Evolutionary conservation across 2,888 invertebrate species (phyloP).

Genomic region (Rotaria sp.): DNA sequence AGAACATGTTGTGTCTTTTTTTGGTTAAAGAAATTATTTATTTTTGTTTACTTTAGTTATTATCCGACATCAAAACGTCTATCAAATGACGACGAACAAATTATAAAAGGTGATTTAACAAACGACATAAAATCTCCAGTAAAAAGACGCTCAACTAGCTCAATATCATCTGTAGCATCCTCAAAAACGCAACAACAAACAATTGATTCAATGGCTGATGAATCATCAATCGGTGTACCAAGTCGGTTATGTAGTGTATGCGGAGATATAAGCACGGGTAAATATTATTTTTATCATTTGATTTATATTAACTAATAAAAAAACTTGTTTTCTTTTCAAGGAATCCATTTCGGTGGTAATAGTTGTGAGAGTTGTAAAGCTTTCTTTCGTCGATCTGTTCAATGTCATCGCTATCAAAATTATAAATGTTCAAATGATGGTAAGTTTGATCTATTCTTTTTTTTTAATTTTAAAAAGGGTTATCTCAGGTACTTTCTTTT

Average conservation of each 20-base stretch:
- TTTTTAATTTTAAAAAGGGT: not conserved
- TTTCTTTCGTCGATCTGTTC: conserved; percentile 40
- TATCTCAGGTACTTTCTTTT: not conserved
- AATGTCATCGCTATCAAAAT: conserved; percentile 35
- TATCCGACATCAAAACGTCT: not conserved
- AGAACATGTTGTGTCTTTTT: no score
- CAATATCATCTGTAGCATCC: not conserved
- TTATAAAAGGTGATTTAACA: not conserved
- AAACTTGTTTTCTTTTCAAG: not conserved
- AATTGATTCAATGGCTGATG: not conserved
- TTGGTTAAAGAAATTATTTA: no score
- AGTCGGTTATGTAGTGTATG: conserved; percentile 34
- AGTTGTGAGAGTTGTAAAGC: conserved; percentile 39
- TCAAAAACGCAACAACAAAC: conserved; percentile 4
- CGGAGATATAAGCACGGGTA: conserved; percentile 37
- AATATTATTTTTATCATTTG: no score
- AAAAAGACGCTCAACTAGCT: not conserved
- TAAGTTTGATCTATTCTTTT: not conserved
- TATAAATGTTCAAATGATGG: conserved; percentile 37
- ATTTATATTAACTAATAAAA: no score
- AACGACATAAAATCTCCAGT: not conserved
- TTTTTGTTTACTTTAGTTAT: not conserved
- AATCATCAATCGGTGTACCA: not conserved
- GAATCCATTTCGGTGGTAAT: conserved; percentile 40
- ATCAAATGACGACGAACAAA: not conserved